Evolutionary conservation across 2,113 vertebrate species (phyloP), one percentile per base, ranked within the genome.

Genomic region (Laterallus jamaicensis): DNA sequence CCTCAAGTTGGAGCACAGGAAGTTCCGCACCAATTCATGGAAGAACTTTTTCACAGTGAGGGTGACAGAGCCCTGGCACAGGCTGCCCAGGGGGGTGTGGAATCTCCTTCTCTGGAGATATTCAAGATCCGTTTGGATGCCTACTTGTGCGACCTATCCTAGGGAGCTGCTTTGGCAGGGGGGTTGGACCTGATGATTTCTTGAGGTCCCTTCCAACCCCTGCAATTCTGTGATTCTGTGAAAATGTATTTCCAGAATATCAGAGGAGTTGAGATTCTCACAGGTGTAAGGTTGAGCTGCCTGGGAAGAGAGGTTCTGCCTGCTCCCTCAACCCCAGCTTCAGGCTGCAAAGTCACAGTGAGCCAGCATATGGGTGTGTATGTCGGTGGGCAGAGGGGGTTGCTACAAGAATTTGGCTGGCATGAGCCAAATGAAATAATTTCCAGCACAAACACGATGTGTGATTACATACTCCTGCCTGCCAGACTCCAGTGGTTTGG

Each of bases 351-450:
- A 86, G 26, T 56, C 73, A 24, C 22, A 22, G 15, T 39, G n/a
- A 67, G 10, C 8, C 25, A 6, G 5, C 3, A 1, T 8, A 11
- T 28, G 10, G 5, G 22, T 26, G 6, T 3, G 37, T 4, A 16
- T 6, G 39, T 7, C 25, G 5, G 15, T 68, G n/a, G 28, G 19
- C 42, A 86, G 50, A 52, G 29, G 0, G 0, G 37, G 29, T 8
- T 44, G 54, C 40, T 59, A 5, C 0, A 19, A 54, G 40, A 70
- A 50, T 26, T 21, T 50, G 70, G 2, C 16, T 55, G 35, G 37
- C 12, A 3, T 4, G 4, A 79, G 35, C 19, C 58, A 63, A 21
- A 15, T 14, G 16, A 31, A 71, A 44, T 9, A 42, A 22, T 3
- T 52, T 40, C 59, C 73, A 93, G 68, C 69, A 76, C 52, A 40